Evolutionary conservation across 1,140 invertebrate species (phyloP), one percentile per base, ranked within the genome.

Genomic region (Drosophila nigromelanica): DNA sequence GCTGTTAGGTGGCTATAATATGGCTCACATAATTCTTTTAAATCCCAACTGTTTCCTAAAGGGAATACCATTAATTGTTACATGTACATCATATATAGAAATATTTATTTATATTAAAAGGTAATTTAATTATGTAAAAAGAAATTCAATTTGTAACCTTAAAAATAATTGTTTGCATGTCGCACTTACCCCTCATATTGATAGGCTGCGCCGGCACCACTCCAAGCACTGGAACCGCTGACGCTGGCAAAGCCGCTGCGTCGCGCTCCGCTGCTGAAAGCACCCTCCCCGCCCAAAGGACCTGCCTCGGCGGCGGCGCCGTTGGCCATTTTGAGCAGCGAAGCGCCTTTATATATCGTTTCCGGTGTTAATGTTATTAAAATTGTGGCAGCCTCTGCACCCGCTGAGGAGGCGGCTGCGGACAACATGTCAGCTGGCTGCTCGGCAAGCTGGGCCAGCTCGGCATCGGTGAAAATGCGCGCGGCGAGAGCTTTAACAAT

Each of bases 361-460:
- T 90, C 90, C 58, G 90, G 90, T 76, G 90, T 91, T 82, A 91
- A 90, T 82, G 90, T 91, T 83, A 91, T 91, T 91, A 91, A 90
- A 85, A 90, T 90, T 54, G 74, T 42, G 56, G 60, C 58, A 48
- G 68, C 14, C 33, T 42, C 27, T 42, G 61, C 35, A 6, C 0
- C 27, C 5, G 27, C 6, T 12, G 42, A n/a, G 4, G 40, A 47
- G 35, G 67, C 42, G 35, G 48, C 40, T 15, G 12, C 24, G n/a
- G 33, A 35, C 8, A 10, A 30, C 50, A 5, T 27, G 10, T 15
- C 48, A 27, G 12, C 12, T 15, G 7, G 54, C 54, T 48, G 63
- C 39, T 54, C 30, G 27, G 11, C 15, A 50, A 79, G 35, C 21
- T 77, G 69, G 37, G 72, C 77, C 50, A 79, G 35, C 27, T 79